Conservation (phyloP, 2,113 vertebrate species). For the Irena cyanogastra region DNA sequence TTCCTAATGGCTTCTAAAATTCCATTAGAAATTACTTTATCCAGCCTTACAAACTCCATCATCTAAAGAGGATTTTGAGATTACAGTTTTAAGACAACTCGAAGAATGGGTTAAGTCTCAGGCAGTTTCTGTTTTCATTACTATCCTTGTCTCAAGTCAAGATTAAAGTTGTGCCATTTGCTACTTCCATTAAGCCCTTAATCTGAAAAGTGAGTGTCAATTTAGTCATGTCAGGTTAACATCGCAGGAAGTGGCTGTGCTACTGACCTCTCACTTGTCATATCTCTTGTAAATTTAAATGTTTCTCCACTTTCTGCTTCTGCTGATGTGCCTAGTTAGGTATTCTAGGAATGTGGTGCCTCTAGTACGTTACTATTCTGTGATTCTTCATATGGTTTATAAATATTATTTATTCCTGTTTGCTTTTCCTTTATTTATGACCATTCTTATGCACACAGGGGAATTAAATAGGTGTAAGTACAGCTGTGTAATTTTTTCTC, state of each 20-base stretch:
- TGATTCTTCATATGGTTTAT: not conserved
- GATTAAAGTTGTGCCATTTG: slow-evolving; percentile 22
- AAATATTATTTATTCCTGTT: not conserved
- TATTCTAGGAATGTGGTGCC: not conserved
- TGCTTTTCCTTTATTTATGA: not conserved
- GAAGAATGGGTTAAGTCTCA: slow-evolving; percentile 51
- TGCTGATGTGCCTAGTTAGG: not conserved
- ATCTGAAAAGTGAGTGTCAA: not conserved
- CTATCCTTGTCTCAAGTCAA: not conserved
- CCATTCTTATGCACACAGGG: not conserved
- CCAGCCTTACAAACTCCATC: not conserved
- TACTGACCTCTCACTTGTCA: not conserved
- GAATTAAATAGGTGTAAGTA: not conserved
- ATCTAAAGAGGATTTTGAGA: slow-evolving; percentile 57
- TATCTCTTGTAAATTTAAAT: not conserved
- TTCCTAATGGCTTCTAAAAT: slow-evolving; percentile 40
- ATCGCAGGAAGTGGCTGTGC: not conserved
- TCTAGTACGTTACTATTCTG: not conserved
- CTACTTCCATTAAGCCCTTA: slow-evolving; percentile 25
- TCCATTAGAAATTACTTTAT: slow-evolving; percentile 31
- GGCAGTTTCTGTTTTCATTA: slow-evolving; percentile 13
- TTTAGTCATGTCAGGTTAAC: not conserved
- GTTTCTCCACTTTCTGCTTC: not conserved
- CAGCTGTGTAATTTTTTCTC: not conserved
- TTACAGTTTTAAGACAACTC: slow-evolving; percentile 40